These are phyloP conservation scores for Smithornis capensis DNA, from an alignment of 2,113 vertebrate genomes.

Conservation along the genomic window DNA sequence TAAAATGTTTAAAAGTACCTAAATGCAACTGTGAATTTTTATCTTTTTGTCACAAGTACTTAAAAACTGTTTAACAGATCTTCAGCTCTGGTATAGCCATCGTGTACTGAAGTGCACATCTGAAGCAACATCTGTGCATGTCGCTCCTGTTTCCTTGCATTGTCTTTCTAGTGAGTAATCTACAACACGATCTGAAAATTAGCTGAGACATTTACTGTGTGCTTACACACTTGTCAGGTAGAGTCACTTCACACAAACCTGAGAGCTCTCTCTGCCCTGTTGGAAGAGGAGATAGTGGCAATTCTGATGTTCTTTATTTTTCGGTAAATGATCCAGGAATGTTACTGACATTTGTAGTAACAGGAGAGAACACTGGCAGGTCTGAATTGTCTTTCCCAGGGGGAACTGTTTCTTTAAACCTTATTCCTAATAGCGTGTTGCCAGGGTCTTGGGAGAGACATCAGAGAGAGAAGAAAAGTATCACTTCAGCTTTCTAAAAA, in stretches of 20 bases:
- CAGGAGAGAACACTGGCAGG: not conserved
- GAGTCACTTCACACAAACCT: not conserved
- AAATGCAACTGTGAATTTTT: not conserved
- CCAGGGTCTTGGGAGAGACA: not conserved
- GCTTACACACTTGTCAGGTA: not conserved
- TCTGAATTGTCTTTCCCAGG: not conserved
- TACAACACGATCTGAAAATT: constrained; percentile 18
- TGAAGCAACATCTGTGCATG: not conserved
- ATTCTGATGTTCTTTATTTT: not conserved
- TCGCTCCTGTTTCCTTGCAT: not conserved
- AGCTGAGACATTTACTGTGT: not conserved
- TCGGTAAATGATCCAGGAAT: not conserved
- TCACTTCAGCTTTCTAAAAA: not conserved
- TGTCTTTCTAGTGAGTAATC: constrained; percentile 35
- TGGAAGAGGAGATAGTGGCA: not conserved
- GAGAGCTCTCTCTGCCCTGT: not conserved
- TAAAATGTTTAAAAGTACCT: not conserved
- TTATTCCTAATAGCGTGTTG: not conserved
- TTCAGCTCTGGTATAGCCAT: not conserved
- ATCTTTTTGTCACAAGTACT: not conserved
- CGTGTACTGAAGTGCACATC: not conserved
- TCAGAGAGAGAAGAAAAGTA: not conserved
- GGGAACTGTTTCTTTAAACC: not conserved
- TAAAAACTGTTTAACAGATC: not conserved
- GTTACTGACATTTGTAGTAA: not conserved